These are phyloP conservation scores for Camptogramma bilineatum DNA, from an alignment of 2,888 invertebrate genomes.

Conservation along the genomic window DNA sequence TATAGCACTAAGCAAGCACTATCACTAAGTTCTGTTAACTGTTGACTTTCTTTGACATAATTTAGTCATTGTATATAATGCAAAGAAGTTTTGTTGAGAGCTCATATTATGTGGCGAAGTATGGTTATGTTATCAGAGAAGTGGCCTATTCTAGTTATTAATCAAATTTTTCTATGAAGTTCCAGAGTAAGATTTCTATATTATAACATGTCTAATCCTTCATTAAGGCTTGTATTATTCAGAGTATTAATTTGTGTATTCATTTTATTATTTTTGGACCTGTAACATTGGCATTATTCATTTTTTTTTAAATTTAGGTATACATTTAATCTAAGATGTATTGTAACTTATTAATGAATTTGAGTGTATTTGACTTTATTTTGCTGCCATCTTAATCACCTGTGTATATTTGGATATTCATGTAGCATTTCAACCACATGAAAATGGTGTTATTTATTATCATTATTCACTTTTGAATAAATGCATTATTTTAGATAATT, in stretches of 20 bases:
- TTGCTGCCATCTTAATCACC: conserved; percentile 47
- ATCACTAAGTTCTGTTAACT: conserved; percentile 76
- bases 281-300: conserved; percentile 53
- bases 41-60: conserved; percentile 75
- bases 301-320: conserved; percentile 49
- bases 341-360: conserved; percentile 36
- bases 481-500: conserved; percentile 40
- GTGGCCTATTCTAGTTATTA: conserved; percentile 77
- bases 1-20: conserved; percentile 80
- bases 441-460: conserved; percentile 45
- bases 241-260: conserved; percentile 74
- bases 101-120: conserved; percentile 69
- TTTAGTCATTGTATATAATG: conserved; percentile 79
- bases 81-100: conserved; percentile 73
- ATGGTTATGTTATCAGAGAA: conserved; percentile 66
- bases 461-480: conserved; percentile 35
- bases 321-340: conserved; percentile 42
- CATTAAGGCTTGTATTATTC: conserved; percentile 77
- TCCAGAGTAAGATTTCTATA: conserved; percentile 76
- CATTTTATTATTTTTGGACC: conserved; percentile 59
- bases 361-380: conserved; percentile 34
- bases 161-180: conserved; percentile 70
- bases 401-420: conserved; percentile 39
- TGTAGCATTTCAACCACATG: conserved; percentile 34
- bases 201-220: conserved; percentile 68